phyloP scores from a whole-genome alignment of 2,797 vertebrate species.

The Anomalospiza imberbis region DNA sequence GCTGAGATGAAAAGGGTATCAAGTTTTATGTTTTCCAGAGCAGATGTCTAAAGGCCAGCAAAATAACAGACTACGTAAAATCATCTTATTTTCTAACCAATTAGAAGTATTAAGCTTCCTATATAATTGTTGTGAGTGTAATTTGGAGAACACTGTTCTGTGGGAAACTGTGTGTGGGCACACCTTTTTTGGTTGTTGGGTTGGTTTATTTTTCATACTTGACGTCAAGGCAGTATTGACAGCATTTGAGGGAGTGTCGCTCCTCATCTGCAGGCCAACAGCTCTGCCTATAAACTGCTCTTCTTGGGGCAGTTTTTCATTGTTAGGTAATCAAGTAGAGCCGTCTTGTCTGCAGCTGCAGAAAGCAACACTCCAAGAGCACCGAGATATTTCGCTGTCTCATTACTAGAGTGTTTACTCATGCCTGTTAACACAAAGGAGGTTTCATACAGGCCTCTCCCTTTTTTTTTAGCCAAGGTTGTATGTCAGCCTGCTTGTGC shows the following conservation, averaged over 20 bases:
- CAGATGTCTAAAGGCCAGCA: background rate
- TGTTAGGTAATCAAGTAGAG: background rate
- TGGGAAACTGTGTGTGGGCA: background rate
- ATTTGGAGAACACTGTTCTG: background rate
- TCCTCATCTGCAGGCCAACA: background rate
- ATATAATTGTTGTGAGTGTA: background rate
- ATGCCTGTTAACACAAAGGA: background rate
- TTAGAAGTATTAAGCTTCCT: background rate
- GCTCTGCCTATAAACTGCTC: background rate
- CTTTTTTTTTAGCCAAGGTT: background rate
- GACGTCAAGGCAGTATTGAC: background rate
- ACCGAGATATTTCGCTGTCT: background rate
- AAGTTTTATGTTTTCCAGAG: background rate
- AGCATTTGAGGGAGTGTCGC: background rate
- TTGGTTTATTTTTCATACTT: background rate
- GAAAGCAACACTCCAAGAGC: background rate
- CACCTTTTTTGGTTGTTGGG: background rate
- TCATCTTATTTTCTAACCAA: background rate
- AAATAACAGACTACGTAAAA: background rate
- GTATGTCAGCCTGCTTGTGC: background rate
- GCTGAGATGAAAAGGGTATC: background rate
- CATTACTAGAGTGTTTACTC: background rate
- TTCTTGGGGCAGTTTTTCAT: background rate
- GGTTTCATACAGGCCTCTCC: background rate
- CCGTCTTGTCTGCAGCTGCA: background rate